Evolutionary conservation across 2,888 invertebrate genomes (phyloP).

Genomic region (Habrosyne pyritoides): DNA sequence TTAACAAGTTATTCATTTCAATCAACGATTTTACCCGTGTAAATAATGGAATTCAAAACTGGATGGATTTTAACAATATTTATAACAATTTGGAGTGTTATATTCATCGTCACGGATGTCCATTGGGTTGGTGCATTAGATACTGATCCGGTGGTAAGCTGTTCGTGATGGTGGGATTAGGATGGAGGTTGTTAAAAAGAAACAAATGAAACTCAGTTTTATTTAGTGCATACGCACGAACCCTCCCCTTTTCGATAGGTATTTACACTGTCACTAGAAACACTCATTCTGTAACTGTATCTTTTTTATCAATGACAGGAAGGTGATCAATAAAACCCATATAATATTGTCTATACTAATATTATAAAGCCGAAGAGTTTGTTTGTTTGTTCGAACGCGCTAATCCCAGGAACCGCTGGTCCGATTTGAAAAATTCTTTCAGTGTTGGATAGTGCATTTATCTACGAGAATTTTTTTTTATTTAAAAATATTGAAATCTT

Average conservation of each 20-base stretch:
- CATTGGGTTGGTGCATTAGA: constrained; percentile 59
- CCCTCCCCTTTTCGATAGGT: constrained; percentile 13
- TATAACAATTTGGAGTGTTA: constrained; percentile 40
- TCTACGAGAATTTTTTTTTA: too few species aligned
- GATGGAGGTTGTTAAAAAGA: constrained; percentile 47
- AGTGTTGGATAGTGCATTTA: too few species aligned
- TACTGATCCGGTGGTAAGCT: constrained; percentile 67
- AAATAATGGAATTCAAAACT: constrained; percentile 19
- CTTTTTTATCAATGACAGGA: too few species aligned
- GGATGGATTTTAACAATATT: constrained; percentile 9
- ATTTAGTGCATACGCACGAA: constrained; percentile 30
- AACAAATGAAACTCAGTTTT: constrained; percentile 31
- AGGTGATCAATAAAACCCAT: too few species aligned
- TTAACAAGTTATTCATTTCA: constrained; percentile 58
- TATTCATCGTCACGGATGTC: constrained; percentile 75
- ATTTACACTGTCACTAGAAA: too few species aligned
- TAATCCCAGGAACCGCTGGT: too few species aligned
- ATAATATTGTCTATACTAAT: too few species aligned
- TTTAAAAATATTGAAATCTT: too few species aligned
- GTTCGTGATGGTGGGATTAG: constrained; percentile 65
- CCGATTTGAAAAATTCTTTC: too few species aligned
- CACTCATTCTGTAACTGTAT: too few species aligned
- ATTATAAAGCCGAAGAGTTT: too few species aligned
- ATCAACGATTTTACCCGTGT: constrained; percentile 34
- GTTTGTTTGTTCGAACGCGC: too few species aligned